Evolutionary conservation across 2,888 invertebrate species (phyloP).

Genomic region (Trachelus troglodyta): DNA sequence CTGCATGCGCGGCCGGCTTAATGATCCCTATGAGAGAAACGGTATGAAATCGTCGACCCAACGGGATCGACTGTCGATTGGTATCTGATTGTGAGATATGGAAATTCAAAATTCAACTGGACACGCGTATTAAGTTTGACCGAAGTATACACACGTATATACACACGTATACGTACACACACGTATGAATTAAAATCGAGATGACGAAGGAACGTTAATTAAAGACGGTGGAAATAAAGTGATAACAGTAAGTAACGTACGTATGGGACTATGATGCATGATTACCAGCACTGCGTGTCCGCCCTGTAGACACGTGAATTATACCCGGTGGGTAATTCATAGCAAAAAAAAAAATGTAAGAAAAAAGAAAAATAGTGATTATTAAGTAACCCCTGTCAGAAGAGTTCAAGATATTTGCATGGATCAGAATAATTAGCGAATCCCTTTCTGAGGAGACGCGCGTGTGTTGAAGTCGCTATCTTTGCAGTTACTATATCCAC

Average conservation of each 20-base stretch:
- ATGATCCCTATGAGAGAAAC: not conserved
- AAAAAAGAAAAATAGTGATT: conserved; percentile 17
- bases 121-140: not conserved
- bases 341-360: conserved; percentile 10
- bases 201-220: conserved; percentile 21
- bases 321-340: conserved; percentile 15
- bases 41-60: not conserved
- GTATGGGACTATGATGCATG: conserved; percentile 29
- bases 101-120: not conserved
- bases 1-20: not conserved
- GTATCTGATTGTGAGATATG: not conserved
- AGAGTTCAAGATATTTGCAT: not conserved
- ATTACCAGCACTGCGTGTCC: conserved; percentile 28
- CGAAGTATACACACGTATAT: not conserved
- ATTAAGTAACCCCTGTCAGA: conserved; percentile 17
- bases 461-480: not conserved
- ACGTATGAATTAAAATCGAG: too few relatives aligned
- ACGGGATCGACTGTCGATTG: not conserved
- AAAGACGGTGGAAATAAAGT: conserved; percentile 31
- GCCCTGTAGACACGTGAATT: conserved; percentile 26
- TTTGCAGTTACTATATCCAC: not conserved
- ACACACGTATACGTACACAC: too few relatives aligned
- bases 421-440: not conserved
- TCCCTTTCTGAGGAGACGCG: not conserved
- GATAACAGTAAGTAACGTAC: conserved; percentile 28